These are phyloP conservation scores for Rhegmatorhina hoffmannsi DNA, from an alignment of 2,113 vertebrate genomes.

Conservation along the genomic window DNA sequence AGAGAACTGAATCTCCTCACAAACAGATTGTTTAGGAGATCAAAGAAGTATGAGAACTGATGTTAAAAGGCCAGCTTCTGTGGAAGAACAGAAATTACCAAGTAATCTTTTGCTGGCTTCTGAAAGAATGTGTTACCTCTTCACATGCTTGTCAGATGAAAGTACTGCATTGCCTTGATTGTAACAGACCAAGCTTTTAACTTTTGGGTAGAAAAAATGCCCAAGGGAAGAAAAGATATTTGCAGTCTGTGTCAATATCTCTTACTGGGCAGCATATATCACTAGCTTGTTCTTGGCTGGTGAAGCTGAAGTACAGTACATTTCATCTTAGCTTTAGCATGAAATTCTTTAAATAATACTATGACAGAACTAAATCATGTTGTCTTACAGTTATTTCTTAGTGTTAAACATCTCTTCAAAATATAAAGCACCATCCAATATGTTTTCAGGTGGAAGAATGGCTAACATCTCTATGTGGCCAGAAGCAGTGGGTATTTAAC, in stretches of 20 bases:
- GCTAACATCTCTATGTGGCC: not conserved
- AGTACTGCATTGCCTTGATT: not conserved
- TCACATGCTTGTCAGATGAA: not conserved
- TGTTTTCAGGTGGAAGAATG: not conserved
- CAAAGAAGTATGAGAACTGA: not conserved
- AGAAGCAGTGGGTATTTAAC: not conserved
- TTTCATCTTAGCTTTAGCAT: not conserved
- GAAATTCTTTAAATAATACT: not conserved
- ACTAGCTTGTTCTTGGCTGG: not conserved
- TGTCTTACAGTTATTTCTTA: not conserved
- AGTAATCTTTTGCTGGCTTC: not conserved
- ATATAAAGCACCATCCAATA: not conserved
- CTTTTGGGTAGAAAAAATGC: not conserved
- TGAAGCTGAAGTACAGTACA: not conserved
- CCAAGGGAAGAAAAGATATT: not conserved
- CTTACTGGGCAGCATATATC: not conserved
- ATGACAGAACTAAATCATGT: not conserved
- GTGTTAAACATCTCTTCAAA: not conserved
- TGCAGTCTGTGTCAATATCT: not conserved
- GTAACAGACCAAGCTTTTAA: not conserved
- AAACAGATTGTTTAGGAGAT: not conserved
- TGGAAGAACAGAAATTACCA: not conserved
- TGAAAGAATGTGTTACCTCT: not conserved
- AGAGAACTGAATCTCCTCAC: not conserved
- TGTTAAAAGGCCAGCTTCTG: not conserved